Conservation (phyloP, 2,888 invertebrate genomes). For the Troides helena region DNA sequence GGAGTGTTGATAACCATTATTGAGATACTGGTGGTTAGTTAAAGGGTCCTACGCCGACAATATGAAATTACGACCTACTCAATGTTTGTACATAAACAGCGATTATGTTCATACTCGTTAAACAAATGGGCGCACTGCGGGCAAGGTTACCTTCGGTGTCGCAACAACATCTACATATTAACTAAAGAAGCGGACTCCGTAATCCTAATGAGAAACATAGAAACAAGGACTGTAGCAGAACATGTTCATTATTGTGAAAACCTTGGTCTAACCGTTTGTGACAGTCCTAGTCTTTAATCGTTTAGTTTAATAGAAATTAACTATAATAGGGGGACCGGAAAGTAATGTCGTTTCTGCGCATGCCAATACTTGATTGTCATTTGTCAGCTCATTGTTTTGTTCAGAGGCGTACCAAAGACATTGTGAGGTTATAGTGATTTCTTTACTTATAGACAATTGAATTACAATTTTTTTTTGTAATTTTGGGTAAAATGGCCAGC, state of each 20-base stretch:
- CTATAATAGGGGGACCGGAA: no score
- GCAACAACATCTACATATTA: conserved; percentile 37
- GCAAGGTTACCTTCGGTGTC: conserved; percentile 66
- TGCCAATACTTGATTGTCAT: no score
- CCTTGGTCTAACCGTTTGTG: conserved; percentile 17
- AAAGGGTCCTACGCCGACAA: conserved; percentile 59
- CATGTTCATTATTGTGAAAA: conserved; percentile 13
- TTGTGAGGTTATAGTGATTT: no score
- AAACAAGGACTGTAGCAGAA: conserved; percentile 18
- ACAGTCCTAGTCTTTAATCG: neutral
- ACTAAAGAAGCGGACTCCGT: conserved; percentile 31
- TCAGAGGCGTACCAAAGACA: no score
- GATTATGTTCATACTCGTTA: conserved; percentile 63
- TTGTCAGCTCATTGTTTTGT: no score
- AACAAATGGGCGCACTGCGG: conserved; percentile 59
- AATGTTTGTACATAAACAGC: conserved; percentile 62
- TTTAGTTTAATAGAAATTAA: no score
- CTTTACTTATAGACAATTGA: no score
- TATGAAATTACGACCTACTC: conserved; percentile 67
- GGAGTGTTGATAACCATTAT: conserved; percentile 52
- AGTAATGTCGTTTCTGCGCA: no score
- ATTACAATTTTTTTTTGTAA: no score
- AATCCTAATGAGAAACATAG: conserved; percentile 32
- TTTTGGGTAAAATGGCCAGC: no score
- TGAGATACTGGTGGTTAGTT: conserved; percentile 54